Percentiles rank a stretch among this genome's conserved stretches.
These are phyloP conservation scores for Aporophyla lueneburgensis DNA, from an alignment of 2,888 invertebrate genomes.

Conservation along the genomic window DNA sequence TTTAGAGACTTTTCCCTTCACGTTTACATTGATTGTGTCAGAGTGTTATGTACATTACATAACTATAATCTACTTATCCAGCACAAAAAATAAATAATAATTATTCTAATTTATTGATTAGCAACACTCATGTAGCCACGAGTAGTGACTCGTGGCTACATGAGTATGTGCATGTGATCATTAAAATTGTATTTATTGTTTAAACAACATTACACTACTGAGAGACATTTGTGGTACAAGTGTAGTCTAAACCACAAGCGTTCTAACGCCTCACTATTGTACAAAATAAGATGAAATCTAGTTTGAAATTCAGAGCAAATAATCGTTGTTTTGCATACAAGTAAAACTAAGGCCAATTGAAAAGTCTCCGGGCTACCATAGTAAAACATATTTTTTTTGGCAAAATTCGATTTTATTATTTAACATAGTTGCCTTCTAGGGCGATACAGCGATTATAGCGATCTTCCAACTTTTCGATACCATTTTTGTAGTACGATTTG, in stretches of 20 bases:
- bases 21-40: neutral
- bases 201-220: neutral
- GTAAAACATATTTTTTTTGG: too few species aligned
- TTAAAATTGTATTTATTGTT: constrained; percentile 27
- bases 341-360: too few species aligned
- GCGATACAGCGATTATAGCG: too few species aligned
- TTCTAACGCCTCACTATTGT: neutral
- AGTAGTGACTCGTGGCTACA: constrained; percentile 15
- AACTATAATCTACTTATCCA: neutral
- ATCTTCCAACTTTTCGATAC: too few species aligned
- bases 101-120: constrained; percentile 2
- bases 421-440: too few species aligned
- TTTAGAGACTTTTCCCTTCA: neutral
- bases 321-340: neutral
- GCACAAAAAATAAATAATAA: constrained; percentile 2
- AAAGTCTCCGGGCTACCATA: too few species aligned
- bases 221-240: constrained; percentile 15
- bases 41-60: neutral
- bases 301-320: constrained; percentile 20
- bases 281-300: constrained; percentile 22
- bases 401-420: too few species aligned
- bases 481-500: too few species aligned
- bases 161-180: constrained; percentile 5
- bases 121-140: neutral
- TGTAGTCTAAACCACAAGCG: constrained; percentile 21